Evolutionary conservation across 2,797 vertebrate genomes (phyloP).

Genomic region (Trachops cirrhosus): DNA sequence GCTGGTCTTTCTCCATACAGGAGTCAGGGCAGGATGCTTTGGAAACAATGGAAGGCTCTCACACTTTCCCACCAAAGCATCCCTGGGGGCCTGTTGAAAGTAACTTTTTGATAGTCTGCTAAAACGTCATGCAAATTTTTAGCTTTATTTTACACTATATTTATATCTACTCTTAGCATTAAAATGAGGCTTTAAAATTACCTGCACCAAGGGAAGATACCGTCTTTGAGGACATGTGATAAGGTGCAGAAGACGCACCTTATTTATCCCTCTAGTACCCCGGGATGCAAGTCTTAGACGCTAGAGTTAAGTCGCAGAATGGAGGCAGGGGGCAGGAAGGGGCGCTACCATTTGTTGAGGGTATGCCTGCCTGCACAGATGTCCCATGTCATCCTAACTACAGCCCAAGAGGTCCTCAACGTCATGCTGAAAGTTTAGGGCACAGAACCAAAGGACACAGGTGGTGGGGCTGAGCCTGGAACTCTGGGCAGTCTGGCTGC

Average conservation of each 20-base stretch:
- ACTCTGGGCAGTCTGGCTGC: neutral
- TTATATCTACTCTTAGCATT: conserved; percentile 36
- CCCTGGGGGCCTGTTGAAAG: neutral
- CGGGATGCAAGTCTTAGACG: neutral
- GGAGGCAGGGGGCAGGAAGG: neutral
- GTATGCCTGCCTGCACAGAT: neutral
- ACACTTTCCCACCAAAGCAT: neutral
- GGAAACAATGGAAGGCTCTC: neutral
- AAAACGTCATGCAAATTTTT: neutral
- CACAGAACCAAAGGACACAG: neutral
- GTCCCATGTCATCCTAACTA: neutral
- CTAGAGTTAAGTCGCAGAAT: neutral
- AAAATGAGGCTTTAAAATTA: conserved; percentile 19
- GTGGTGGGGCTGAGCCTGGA: neutral
- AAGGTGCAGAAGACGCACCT: neutral
- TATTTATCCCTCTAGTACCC: neutral
- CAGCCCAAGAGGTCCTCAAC: neutral
- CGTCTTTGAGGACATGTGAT: neutral
- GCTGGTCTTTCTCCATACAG: neutral
- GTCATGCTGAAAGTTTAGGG: neutral
- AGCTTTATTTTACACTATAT: conserved; percentile 18
- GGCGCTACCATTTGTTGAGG: too few relatives aligned
- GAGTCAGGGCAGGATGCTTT: neutral
- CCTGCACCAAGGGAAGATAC: neutral
- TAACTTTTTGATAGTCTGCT: neutral